Base-by-base conservation (phyloP, 2,113 vertebrate species). In the Tiliqua scincoides region DNA sequence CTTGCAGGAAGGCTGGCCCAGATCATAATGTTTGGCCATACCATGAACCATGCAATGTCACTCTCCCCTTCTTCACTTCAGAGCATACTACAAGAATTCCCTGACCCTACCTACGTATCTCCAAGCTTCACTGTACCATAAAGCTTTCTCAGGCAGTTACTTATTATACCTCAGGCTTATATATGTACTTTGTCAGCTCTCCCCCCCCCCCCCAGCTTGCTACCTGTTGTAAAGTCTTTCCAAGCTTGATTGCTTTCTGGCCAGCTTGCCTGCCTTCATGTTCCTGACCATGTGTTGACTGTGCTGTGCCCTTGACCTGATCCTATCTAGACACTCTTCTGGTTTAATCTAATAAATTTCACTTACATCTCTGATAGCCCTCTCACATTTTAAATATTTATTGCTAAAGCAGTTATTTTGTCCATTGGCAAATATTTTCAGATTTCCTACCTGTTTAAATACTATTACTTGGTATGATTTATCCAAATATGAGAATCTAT, bases 381-480 rank as follows among this genome's bases (percentile, higher is more conserved):
- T 48, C 15, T 48, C 14, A 27, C 61, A 48, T 80, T 43, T 65
- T 40, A 40, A 32, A 25, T 9, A 40, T 82, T 59, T 70, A 87
- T 84, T 82, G 1, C 12, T 65, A 32, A 67, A 37, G 74, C 43
- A 65, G 40, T 48, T 48, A 3, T 82, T 8, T 1, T 4, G 1
- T 83, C 76, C 75, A 59, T 48, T 10, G 27, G 65, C 27, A 83
- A 65, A 82, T 1, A 1, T 86, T 77, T 85, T 80, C 25, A 80
- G 25, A 48, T 15, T 40, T 82, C 6, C 72, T 83, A 86, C 57
- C 14, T 59, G 89, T 37, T 75, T 87, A n/a, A 11, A 4, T 43
- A 62, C 73, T 83, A 67, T 70, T 54, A 68, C 54, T 90, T 15
- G 17, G 65, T 72, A 88, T 75, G 59, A n/a, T 84, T 89, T 61